Percentiles rank a stretch among this genome's conserved stretches.
Conservation (phyloP, 2,113 vertebrate genomes). For the Aegithalos caudatus region DNA sequence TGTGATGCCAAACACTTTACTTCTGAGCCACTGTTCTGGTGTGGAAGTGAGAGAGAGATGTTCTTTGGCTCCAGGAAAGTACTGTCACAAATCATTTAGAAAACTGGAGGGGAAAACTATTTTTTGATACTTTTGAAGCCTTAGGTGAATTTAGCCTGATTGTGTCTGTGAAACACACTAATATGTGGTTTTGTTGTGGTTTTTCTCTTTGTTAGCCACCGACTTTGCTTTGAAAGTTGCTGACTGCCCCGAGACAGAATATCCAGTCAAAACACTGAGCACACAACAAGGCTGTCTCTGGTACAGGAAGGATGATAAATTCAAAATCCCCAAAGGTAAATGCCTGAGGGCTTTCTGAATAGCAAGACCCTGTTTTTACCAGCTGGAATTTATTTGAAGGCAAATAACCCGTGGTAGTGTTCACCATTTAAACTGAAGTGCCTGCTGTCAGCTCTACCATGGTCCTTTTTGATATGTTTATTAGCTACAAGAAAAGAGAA, state of each 20-base stretch:
- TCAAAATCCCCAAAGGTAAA: conserved; percentile 97
- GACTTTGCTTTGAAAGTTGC: conserved; percentile 90
- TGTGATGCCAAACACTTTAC: background rate
- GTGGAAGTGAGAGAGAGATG: background rate
- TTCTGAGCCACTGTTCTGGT: background rate
- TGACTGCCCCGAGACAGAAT: conserved; percentile 87
- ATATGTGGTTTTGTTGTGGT: background rate
- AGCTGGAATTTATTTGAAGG: background rate
- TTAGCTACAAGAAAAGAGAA: background rate
- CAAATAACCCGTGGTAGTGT: background rate
- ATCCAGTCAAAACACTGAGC: conserved; percentile 83
- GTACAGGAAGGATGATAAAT: conserved; percentile 97
- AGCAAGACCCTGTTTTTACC: background rate
- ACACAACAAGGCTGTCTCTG: conserved; percentile 86
- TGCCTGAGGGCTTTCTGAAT: background rate
- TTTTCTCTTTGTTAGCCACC: conserved; percentile 75
- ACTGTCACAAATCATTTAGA: background rate
- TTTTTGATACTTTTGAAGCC: background rate
- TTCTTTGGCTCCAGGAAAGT: background rate
- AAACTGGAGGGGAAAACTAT: background rate
- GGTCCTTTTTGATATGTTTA: background rate
- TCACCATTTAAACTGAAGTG: background rate
- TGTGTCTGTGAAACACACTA: background rate
- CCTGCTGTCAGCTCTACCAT: background rate
- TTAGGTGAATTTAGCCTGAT: background rate